Conservation (phyloP, 2,797 vertebrate genomes). For the Prionace glauca region DNA sequence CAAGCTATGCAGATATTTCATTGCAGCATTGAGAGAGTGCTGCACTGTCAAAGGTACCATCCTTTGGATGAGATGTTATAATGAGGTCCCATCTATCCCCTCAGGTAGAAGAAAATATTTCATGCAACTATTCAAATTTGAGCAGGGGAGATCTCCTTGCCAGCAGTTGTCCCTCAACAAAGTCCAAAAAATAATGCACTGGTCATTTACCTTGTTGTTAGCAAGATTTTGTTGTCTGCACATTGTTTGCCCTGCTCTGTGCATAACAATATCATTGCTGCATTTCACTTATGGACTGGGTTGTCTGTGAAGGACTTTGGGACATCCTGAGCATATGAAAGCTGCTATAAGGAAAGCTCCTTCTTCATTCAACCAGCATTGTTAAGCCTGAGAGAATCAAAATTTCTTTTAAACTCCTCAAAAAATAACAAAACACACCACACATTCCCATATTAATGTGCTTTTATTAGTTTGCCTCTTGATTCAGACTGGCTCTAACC, state of each 20-base stretch:
- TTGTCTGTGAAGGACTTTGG: neutral
- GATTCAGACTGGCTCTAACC: neutral
- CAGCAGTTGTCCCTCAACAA: neutral
- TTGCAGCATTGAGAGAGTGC: too few species aligned
- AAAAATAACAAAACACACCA: too few species aligned
- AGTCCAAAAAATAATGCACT: neutral
- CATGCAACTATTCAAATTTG: neutral
- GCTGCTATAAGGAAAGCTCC: too few species aligned
- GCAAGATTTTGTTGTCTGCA: neutral
- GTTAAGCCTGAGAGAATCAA: too few species aligned
- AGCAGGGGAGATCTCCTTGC: neutral
- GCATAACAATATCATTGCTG: neutral
- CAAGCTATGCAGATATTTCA: too few species aligned
- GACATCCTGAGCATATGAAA: neutral
- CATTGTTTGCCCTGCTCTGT: neutral
- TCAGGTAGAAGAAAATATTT: neutral
- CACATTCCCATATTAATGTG: too few species aligned
- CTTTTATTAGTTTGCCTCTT: neutral
- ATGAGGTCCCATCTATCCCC: neutral
- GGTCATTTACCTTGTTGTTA: neutral
- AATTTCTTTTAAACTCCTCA: too few species aligned
- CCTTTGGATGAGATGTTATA: neutral
- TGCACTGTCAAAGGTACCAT: too few species aligned
- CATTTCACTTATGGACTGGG: neutral
- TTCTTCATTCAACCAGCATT: too few species aligned